Evolutionary conservation across 2,113 vertebrate genomes (phyloP).

Genomic region (Ophthalmolycus amberensis): DNA sequence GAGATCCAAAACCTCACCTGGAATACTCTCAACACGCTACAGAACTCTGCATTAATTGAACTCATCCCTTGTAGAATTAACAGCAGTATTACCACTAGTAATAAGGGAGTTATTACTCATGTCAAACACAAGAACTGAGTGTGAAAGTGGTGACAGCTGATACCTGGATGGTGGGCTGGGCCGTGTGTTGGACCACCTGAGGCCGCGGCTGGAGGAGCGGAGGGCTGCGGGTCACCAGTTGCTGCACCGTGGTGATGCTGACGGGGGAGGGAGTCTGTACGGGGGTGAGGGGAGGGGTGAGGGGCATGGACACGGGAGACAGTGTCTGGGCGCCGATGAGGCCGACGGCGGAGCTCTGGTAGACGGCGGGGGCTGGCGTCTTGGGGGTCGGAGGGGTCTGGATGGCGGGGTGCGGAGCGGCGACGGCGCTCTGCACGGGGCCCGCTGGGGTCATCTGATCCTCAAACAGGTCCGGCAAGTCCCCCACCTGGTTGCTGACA

Average conservation of each 20-base stretch:
- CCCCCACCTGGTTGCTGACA: slow-evolving; percentile 95
- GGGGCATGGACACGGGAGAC: slow-evolving; percentile 73
- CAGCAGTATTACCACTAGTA: neutral
- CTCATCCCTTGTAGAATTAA: neutral
- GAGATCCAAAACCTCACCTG: neutral
- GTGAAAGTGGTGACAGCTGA: neutral
- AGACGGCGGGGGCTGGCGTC: slow-evolving; percentile 29
- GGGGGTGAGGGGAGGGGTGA: slow-evolving; percentile 77
- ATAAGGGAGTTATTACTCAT: neutral
- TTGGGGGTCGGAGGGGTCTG: slow-evolving; percentile 60
- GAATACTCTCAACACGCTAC: neutral
- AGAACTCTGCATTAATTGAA: neutral
- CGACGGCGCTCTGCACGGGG: slow-evolving; percentile 50
- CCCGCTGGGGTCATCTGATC: slow-evolving; percentile 84
- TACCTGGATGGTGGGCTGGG: slow-evolving; percentile 78
- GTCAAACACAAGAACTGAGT: neutral
- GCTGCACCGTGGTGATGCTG: slow-evolving; percentile 43
- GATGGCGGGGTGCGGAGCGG: slow-evolving; percentile 22
- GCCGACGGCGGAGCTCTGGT: slow-evolving; percentile 63
- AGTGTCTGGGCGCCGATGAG: slow-evolving; percentile 78
- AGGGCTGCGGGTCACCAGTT: slow-evolving; percentile 81
- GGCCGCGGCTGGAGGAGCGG: slow-evolving; percentile 90
- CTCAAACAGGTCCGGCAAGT: slow-evolving; percentile 94
- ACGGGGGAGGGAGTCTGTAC: slow-evolving; percentile 69
- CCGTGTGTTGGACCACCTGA: slow-evolving; percentile 74